phyloP scores from a whole-genome alignment of 37 sponge, comb jelly and placozoan species.

The Haliclona indistincta region DNA sequence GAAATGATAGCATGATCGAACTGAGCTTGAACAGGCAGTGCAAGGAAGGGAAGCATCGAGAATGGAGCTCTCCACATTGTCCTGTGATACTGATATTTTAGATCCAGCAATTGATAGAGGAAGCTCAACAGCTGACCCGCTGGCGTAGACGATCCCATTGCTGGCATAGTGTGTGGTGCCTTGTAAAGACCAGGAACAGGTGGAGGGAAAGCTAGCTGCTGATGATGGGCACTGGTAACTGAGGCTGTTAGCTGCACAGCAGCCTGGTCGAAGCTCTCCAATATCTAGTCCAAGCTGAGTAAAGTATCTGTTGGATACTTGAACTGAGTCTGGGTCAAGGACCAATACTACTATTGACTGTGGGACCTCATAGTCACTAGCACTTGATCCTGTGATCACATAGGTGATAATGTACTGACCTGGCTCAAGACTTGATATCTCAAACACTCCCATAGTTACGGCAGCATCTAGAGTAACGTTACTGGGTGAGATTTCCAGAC shows the following conservation, averaged over 20 bases:
- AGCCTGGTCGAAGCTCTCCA: slow-evolving; percentile 6
- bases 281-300: neutral
- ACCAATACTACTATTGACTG: neutral
- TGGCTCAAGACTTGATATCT: neutral
- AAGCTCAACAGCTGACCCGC: neutral
- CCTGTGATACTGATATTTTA: neutral
- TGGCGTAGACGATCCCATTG: slow-evolving; percentile 22
- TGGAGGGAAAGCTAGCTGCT: neutral
- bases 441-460: neutral
- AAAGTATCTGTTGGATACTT: slow-evolving; percentile 1
- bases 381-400: slow-evolving; percentile 1
- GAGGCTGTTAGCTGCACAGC: neutral
- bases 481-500: neutral
- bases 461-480: neutral
- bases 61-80: neutral
- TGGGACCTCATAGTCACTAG: neutral
- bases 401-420: slow-evolving; percentile 16
- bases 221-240: slow-evolving; percentile 19
- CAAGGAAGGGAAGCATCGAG: neutral
- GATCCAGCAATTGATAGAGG: slow-evolving; percentile 22
- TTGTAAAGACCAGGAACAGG: slow-evolving; percentile 1
- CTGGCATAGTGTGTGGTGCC: neutral
- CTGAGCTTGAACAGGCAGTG: neutral
- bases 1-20: neutral
- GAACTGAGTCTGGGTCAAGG: neutral